Evolutionary conservation across 2,888 invertebrate species (phyloP), one percentile per base, ranked within the genome.

Genomic region (Dicycla oo): DNA sequence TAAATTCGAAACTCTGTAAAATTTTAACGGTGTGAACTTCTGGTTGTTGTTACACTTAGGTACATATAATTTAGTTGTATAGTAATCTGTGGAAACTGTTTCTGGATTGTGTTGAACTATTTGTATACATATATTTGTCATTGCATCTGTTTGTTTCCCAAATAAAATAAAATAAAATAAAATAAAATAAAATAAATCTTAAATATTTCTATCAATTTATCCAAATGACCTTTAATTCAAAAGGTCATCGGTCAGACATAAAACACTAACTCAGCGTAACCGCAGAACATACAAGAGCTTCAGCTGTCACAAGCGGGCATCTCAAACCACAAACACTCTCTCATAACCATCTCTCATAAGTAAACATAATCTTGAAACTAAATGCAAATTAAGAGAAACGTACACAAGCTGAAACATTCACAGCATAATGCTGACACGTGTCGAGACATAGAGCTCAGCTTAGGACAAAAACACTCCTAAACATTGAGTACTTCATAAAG

Each of bases 401-500:
- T 67, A 67, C 51, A 74, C 61, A 69, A 69, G 47, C 49, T 68
- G 60, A 62, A 83, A 73, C 73, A 70, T 62, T 63, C 47, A 20
- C n/a, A 51, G 62, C 18, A 54, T 68, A 82, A 71, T 71, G 26
- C 66, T 20, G 60, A 68, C 60, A 72, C 66, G 67, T 73, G 81
- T 81, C 65, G 62, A 30, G 26, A 53, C 77, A 53, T 40, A 54
- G 18, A 23, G 51, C 57, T 70, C 49, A 66, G 82, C 79, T 71
- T 69, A 71, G 70, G 71, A 71, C 58, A 75, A 65, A 80, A 73
- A 71, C 77, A 54, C 56, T 60, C 47, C 81, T 54, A 64, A 69
- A 63, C 68, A 73, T 63, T 66, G 54, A 77, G 65, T 60, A 73
- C 73, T 73, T 84, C 68, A 81, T 81, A 84, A 81, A 73, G 68